Evolutionary conservation across 2,888 invertebrate genomes (phyloP).

Genomic region (Torymus tubicola): DNA sequence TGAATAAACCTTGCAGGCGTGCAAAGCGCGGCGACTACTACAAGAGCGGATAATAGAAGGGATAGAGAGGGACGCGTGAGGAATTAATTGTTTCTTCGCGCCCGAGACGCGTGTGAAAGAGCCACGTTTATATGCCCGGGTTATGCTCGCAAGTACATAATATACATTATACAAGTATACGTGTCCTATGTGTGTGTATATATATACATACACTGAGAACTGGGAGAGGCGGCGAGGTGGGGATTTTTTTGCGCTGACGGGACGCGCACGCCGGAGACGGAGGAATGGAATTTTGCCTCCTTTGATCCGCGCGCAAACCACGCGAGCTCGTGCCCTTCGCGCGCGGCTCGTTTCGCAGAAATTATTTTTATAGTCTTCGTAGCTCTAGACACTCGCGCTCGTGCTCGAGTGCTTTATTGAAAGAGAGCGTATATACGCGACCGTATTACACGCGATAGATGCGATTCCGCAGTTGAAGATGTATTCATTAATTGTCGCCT

Average conservation of each 20-base stretch:
- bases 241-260: constrained; percentile 38
- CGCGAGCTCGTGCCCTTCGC: too few relatives aligned
- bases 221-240: neutral
- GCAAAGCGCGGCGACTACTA: constrained; percentile 10
- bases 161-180: constrained; percentile 25
- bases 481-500: constrained; percentile 46
- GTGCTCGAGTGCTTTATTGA: constrained; percentile 1
- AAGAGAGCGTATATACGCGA: neutral
- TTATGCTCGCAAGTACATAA: constrained; percentile 41
- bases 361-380: constrained; percentile 40
- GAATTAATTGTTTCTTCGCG: constrained; percentile 60
- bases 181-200: neutral
- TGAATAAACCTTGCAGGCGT: neutral
- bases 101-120: constrained; percentile 57
- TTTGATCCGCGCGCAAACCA: constrained; percentile 30
- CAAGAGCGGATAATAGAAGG: constrained; percentile 49
- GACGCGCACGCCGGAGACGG: neutral
- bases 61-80: constrained; percentile 52
- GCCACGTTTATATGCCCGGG: constrained; percentile 15
- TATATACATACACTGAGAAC: too few relatives aligned
- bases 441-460: neutral
- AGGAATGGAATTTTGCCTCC: constrained; percentile 54
- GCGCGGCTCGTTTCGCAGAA: constrained; percentile 32
- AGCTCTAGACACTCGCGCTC: neutral
- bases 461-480: neutral